Evolutionary conservation across 2,888 invertebrate species (phyloP).

Genomic region (Rhagium mordax): DNA sequence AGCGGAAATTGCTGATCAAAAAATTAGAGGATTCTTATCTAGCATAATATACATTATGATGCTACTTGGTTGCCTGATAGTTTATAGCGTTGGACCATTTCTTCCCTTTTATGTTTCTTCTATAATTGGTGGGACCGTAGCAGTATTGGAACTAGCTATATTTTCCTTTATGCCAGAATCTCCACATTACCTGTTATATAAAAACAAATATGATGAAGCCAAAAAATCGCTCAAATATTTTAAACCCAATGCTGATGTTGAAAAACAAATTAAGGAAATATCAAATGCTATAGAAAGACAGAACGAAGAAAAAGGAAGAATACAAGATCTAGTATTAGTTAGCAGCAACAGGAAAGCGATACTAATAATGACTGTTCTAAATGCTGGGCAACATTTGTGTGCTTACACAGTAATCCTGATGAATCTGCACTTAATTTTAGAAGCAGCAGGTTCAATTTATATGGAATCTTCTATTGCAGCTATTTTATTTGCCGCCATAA

Average conservation of each 20-base stretch:
- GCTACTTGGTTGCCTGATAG: constrained; percentile 64
- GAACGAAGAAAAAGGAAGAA: constrained; percentile 64
- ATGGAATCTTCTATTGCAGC: constrained; percentile 60
- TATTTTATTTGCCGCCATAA: constrained; percentile 65
- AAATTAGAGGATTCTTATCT: constrained; percentile 65
- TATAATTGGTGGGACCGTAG: constrained; percentile 61
- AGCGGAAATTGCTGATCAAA: constrained; percentile 67
- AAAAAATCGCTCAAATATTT: constrained; percentile 60
- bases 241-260: constrained; percentile 58
- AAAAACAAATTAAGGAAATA: constrained; percentile 66
- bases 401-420: constrained; percentile 68
- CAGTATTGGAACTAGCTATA: constrained; percentile 60
- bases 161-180: constrained; percentile 67
- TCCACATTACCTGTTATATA: constrained; percentile 64
- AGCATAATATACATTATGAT: constrained; percentile 67
- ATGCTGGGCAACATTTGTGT: constrained; percentile 67
- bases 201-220: constrained; percentile 61
- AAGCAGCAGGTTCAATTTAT: constrained; percentile 64
- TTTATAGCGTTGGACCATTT: constrained; percentile 62
- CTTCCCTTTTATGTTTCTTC: constrained; percentile 63
- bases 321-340: constrained; percentile 64
- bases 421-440: constrained; percentile 67
- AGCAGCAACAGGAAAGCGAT: constrained; percentile 67
- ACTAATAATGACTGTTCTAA: constrained; percentile 66
- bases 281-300: constrained; percentile 64